Evolutionary conservation across 2,888 invertebrate genomes (phyloP).

Genomic region (Odontocerum albicorne): DNA sequence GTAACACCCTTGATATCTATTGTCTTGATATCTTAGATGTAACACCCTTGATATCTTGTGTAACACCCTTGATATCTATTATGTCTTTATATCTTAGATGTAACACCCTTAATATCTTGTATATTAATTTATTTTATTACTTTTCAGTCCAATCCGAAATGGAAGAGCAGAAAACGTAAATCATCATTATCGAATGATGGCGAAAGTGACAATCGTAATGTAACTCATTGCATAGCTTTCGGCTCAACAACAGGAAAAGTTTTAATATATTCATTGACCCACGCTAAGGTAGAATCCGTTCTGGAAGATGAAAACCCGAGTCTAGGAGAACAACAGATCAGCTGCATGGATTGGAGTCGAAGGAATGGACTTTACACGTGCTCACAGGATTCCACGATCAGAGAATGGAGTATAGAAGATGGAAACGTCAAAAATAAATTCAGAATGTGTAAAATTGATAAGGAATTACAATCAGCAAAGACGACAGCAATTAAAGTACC

Average conservation of each 20-base stretch:
- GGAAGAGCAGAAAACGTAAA: conserved; percentile 53
- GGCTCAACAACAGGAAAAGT: conserved; percentile 74
- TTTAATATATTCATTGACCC: conserved; percentile 68
- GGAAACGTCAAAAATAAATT: conserved; percentile 55
- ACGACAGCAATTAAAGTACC: conserved; percentile 64
- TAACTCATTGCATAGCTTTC: conserved; percentile 62
- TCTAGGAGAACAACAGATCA: conserved; percentile 45
- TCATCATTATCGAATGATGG: conserved; percentile 37
- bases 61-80: too few species aligned
- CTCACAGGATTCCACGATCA: conserved; percentile 55
- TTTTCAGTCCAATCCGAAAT: conserved; percentile 47
- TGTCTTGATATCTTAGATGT: too few species aligned
- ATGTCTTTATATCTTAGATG: too few species aligned
- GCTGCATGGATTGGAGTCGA: conserved; percentile 61
- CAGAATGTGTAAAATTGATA: conserved; percentile 64
- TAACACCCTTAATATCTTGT: too few species aligned
- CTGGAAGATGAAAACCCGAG: conserved; percentile 55
- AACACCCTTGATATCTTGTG: too few species aligned
- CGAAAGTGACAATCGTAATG: conserved; percentile 41
- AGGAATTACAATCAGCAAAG: conserved; percentile 56
- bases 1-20: too few species aligned
- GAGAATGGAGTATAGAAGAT: conserved; percentile 58
- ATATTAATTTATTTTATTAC: too few species aligned
- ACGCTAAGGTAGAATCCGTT: conserved; percentile 63
- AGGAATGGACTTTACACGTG: conserved; percentile 58